phyloP scores from a whole-genome alignment of 2,888 invertebrate species.

The Ecdyonurus torrentis region DNA sequence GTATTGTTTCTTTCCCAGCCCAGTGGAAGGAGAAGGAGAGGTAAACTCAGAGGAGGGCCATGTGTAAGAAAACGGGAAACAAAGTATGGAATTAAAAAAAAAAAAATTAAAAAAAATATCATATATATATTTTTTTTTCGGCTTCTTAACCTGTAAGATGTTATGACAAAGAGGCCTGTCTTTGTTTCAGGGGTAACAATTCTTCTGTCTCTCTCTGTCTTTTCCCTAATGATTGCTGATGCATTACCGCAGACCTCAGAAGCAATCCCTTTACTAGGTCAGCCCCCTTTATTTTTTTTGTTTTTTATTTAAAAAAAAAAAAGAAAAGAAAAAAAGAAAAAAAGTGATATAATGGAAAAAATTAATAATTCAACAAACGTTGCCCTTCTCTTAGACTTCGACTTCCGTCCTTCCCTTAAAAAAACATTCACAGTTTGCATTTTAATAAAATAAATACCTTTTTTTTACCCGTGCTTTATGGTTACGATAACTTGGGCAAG shows the following conservation, averaged over 20 bases:
- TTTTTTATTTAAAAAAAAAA: too few relatives aligned
- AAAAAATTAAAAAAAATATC: not conserved
- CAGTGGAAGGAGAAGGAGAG: not conserved
- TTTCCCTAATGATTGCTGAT: constrained; percentile 34
- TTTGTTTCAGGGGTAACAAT: constrained; percentile 29
- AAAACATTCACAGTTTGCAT: not conserved
- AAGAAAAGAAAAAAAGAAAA: too few relatives aligned
- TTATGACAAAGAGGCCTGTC: constrained; percentile 8
- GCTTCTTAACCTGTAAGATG: not conserved
- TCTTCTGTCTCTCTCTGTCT: constrained; percentile 34
- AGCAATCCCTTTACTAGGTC: constrained; percentile 36
- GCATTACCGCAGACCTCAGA: constrained; percentile 37
- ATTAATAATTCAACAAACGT: not conserved
- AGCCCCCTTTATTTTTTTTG: constrained; percentile 13
- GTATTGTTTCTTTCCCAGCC: not conserved
- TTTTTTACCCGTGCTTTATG: not conserved
- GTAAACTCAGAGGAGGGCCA: not conserved
- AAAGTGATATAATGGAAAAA: too few relatives aligned
- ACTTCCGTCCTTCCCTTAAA: not conserved
- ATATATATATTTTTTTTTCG: not conserved
- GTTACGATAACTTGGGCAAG: not conserved
- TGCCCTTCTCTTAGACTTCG: not conserved
- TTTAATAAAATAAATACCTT: not conserved
- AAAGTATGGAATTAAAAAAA: not conserved
- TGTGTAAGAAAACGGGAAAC: not conserved